Base-by-base conservation (phyloP, 2,888 invertebrate species). In the Oscheius sp. region DNA sequence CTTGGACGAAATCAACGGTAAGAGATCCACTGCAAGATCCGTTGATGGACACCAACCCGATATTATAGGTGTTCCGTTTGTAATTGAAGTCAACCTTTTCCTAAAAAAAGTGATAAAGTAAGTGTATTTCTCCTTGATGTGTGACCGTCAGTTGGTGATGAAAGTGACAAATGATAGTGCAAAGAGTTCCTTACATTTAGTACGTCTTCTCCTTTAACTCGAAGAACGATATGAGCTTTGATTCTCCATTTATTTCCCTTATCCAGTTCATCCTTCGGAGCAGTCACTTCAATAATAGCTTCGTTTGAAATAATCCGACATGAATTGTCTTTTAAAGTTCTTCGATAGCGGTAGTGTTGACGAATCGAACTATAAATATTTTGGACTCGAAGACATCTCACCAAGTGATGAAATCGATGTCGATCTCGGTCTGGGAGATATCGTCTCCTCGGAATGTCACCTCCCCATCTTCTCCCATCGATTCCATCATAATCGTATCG, bases 401-500 rank as follows among this genome's bases (percentile, higher is more conserved):
- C 64, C 64, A 64, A 41, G 38, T 51, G 24, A 64, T 54, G 38
- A 64, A 64, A 51, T 64, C 64, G 44, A 64, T 50, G 8, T 64
- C 64, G 8, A 41, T 30, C 17, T 64, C 44, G 28, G 51, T 51
- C 22, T 51, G n/a, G 14, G n/a, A 5, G 14, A 64, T 14, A 22
- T 51, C 51, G 20, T 64, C 51, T 51, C 64, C 64, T 36, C 28
- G 24, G 44, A 36, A 51, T n/a, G 33, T 51, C 9, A 64, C 64
- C 32, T 64, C 64, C 6, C 64, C 64, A 24, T 64, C 51, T 26
- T 64, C 51, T n/a, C 64, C 64, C 36, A 64, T 64, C 5, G 64
- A 64, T 6, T 64, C 64, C 17, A 28, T 33, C 41, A 64, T 26
- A 22, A 64, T 50, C 41, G 64, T 51, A 26, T 64, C 64, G n/a